These are phyloP conservation scores for Crotalus horridus DNA, from an alignment of 2,113 vertebrate genomes.

Conservation along the genomic window DNA sequence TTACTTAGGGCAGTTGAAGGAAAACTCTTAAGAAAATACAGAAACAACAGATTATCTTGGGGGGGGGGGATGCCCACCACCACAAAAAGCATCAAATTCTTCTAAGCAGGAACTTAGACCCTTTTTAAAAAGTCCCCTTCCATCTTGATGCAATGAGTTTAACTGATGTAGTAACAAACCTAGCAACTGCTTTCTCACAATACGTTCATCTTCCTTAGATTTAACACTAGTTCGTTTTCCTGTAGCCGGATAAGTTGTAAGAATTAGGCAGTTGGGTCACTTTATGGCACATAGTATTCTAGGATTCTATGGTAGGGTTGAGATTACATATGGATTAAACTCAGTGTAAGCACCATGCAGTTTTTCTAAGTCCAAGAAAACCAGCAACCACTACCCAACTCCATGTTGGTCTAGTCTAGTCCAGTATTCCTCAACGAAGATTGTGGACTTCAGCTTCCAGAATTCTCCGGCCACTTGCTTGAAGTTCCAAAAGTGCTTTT, in stretches of 20 bases:
- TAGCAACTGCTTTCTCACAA: background rate
- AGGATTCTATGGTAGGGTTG: background rate
- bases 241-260: background rate
- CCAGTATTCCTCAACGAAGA: no score
- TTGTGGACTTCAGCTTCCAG: no score
- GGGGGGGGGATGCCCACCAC: no score
- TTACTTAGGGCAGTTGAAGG: background rate
- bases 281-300: background rate
- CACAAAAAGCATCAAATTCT: background rate
- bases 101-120: background rate
- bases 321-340: background rate
- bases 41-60: background rate
- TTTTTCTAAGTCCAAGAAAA: background rate
- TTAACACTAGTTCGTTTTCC: background rate
- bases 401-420: background rate
- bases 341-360: background rate
- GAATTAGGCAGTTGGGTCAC: background rate
- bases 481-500: no score
- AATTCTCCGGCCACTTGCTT: no score
- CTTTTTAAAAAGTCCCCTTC: background rate
- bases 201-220: background rate
- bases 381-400: background rate
- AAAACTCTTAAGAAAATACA: background rate
- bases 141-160: background rate
- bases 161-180: background rate